These are phyloP conservation scores for Zaprionus bogoriensis DNA, from an alignment of 2,888 invertebrate genomes.

Conservation along the genomic window DNA sequence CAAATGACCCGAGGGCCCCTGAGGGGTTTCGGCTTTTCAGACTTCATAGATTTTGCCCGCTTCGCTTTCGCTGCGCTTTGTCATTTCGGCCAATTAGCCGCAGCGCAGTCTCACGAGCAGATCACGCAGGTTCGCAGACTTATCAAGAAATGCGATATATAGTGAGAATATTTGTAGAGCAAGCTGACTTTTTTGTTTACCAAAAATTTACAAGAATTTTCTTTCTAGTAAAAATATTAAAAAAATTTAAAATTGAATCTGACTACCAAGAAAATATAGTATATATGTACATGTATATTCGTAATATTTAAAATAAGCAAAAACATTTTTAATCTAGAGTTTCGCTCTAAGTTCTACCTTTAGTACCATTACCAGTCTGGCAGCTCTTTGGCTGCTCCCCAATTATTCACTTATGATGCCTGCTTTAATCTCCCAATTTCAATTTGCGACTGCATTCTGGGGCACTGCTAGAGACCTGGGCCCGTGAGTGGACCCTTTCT, in stretches of 20 bases:
- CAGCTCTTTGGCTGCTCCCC: too few relatives aligned
- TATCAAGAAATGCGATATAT: too few relatives aligned
- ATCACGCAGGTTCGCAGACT: not conserved
- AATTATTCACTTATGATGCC: too few relatives aligned
- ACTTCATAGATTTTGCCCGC: not conserved
- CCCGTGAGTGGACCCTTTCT: too few relatives aligned
- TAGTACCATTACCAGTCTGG: too few relatives aligned
- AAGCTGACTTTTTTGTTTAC: not conserved
- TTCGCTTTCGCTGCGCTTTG: constrained; percentile 31
- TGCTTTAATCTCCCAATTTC: not conserved
- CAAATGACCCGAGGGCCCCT: constrained; percentile 18
- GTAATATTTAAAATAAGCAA: too few relatives aligned
- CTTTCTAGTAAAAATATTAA: not conserved
- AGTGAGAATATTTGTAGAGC: not conserved
- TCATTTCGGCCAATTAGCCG: constrained; percentile 38
- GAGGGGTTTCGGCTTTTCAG: constrained; percentile 26
- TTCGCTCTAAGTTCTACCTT: too few relatives aligned
- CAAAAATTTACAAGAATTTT: not conserved
- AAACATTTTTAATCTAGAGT: too few relatives aligned
- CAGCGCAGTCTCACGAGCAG: not conserved
- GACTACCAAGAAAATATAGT: too few relatives aligned
- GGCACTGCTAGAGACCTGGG: too few relatives aligned
- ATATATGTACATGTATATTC: too few relatives aligned
- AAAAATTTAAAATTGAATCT: too few relatives aligned
- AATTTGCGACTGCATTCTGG: not conserved